Conservation (phyloP, 2,888 invertebrate species). For the Pardosa pseudoannulata region DNA sequence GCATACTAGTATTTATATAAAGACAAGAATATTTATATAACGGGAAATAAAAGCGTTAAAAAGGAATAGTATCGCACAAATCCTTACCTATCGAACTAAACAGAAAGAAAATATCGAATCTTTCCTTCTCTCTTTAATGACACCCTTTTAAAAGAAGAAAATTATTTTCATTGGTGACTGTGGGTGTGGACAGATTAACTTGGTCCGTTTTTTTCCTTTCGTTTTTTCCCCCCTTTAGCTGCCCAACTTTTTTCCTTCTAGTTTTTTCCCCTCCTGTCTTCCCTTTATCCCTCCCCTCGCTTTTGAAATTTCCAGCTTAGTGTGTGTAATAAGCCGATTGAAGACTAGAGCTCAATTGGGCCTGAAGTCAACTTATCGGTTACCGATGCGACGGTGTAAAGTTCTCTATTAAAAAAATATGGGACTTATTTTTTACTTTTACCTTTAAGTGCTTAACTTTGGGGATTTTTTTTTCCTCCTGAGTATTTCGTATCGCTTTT, state of each 20-base stretch:
- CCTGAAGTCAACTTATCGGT: conserved; percentile 54
- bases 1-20: too few relatives aligned
- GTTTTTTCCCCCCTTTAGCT: neutral
- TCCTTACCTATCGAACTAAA: too few relatives aligned
- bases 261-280: neutral
- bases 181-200: conserved; percentile 66
- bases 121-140: conserved; percentile 17
- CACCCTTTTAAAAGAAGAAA: conserved; percentile 16
- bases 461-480: neutral
- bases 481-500: neutral
- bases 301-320: neutral
- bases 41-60: too few relatives aligned
- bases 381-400: conserved; percentile 57
- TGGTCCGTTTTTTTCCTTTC: conserved; percentile 39
- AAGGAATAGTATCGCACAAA: too few relatives aligned
- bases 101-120: neutral
- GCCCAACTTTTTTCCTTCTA: neutral
- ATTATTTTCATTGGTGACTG: conserved; percentile 44
- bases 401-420: conserved; percentile 48
- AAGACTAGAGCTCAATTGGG: conserved; percentile 45
- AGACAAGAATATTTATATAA: too few relatives aligned
- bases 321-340: conserved; percentile 52
- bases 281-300: neutral
- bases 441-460: conserved; percentile 11
- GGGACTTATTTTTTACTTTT: neutral